Percentiles rank a stretch among this genome's conserved stretches.
phyloP scores from a whole-genome alignment of 2,888 invertebrate genomes.

The Ecliptopera silaceata region DNA sequence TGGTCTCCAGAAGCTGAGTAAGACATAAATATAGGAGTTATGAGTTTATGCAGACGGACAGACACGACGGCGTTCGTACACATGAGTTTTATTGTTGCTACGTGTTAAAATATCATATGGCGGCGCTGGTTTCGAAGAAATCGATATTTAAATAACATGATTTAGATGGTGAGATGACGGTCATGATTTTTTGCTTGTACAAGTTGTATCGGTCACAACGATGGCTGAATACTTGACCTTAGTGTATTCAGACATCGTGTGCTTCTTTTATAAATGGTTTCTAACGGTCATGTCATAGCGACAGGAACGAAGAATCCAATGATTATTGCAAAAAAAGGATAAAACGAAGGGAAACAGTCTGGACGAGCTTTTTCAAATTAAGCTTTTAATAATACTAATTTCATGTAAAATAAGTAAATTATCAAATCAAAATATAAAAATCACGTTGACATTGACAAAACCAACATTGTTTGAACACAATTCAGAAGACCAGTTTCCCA shows the following conservation, averaged over 20 bases:
- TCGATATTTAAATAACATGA: conserved; percentile 32
- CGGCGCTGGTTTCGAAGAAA: conserved; percentile 33
- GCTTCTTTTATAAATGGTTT: too few species aligned
- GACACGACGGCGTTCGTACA: conserved; percentile 21
- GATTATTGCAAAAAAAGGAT: too few species aligned
- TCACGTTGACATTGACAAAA: background rate
- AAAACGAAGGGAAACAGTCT: too few species aligned
- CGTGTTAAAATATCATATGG: conserved; percentile 38
- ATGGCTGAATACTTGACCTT: too few species aligned
- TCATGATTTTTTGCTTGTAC: background rate
- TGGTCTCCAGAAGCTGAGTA: conserved; percentile 37
- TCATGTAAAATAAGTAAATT: too few species aligned
- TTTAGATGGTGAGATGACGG: conserved; percentile 16
- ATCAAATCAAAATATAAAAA: too few species aligned
- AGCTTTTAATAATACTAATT: too few species aligned
- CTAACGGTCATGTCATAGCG: too few species aligned
- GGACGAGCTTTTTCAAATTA: too few species aligned
- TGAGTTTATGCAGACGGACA: conserved; percentile 28
- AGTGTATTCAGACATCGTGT: too few species aligned
- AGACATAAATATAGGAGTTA: conserved; percentile 43
- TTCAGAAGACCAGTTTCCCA: background rate
- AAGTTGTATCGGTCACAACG: background rate
- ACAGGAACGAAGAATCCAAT: too few species aligned
- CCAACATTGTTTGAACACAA: background rate
- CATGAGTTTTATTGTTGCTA: conserved; percentile 27